Evolutionary conservation across 2,888 invertebrate species (phyloP), one percentile per base, ranked within the genome.

Genomic region (Metellina segmentata): DNA sequence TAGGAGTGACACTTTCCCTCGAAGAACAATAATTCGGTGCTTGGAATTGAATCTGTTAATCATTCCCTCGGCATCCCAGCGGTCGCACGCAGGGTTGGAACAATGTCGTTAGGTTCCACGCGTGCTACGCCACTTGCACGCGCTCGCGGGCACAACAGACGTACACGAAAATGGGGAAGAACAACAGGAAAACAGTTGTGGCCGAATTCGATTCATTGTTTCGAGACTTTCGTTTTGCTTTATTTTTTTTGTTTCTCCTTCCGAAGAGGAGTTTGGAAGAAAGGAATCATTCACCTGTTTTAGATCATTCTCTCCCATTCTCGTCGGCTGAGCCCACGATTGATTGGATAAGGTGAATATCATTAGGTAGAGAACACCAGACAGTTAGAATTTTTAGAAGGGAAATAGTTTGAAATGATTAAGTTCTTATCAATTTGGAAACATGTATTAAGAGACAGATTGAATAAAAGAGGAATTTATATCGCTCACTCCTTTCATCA

Each of bases 191-290:
- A 75, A 61, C 61, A 61, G 61, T 48, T 11, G 74, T 74, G 61
- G 61, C 34, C n/a, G 85, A 53, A 11, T 34, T n/a, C 19, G 53
- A 72, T 74, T 75, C 85, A 85, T 85, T 85, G 85, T 85, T 85
- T n/a, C 11, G n/a, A 74, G 61, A 16, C 53, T 20, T 75, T 70
- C 48, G 49, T 85, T 72, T 53, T 85, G 49, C n/a, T n/a, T n/a
- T n/a, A n/a, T n/a, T n/a, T n/a, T 70, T 79, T 79, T 70, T 70
- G 49, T 70, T 75, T 34, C 75, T 75, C 13, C 75, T 13, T 75
- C 75, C 9, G 78, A 19, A 52, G 51, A 19, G 1, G 13, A 75
- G 52, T n/a, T 78, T 19, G 51, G n/a, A n/a, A 78, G 19, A 19
- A n/a, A 78, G n/a, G n/a, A 16, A 4, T 78, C 52, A 20, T 78